These are phyloP conservation scores for Oncorhynchus masou DNA, from an alignment of 2,113 vertebrate species.

Conservation along the genomic window DNA sequence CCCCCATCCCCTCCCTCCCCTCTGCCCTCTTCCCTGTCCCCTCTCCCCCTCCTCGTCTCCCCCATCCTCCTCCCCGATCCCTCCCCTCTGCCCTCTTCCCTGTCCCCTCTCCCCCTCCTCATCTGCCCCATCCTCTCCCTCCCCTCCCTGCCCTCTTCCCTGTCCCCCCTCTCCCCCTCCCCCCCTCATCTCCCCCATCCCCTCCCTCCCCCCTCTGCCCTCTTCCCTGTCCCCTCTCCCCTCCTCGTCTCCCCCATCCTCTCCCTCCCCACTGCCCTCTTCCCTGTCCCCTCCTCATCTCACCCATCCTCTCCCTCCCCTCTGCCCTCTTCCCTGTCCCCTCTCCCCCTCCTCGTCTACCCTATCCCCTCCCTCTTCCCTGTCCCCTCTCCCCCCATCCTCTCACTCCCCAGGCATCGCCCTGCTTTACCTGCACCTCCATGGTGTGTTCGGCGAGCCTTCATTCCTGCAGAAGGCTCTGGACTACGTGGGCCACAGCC, in stretches of 20 bases:
- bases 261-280: constrained; percentile 3
- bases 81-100: not conserved
- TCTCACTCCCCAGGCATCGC: constrained; percentile 81
- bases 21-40: not conserved
- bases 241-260: no score
- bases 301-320: no score
- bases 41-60: no score
- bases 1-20: no score
- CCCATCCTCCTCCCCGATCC: not conserved
- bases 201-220: no score
- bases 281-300: no score
- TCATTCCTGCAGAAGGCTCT: constrained; percentile 82
- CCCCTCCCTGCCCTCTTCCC: no score
- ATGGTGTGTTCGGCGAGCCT: constrained; percentile 81
- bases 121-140: no score
- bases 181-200: no score
- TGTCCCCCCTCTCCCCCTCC: no score
- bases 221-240: not conserved
- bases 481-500: constrained; percentile 78
- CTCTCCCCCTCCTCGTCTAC: no score
- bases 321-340: no score
- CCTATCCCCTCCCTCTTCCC: not conserved
- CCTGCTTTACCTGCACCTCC: constrained; percentile 89
- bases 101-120: not conserved
- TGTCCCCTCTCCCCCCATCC: not conserved